Conservation (phyloP, 2,888 invertebrate species). For the Harmothoe impar region DNA sequence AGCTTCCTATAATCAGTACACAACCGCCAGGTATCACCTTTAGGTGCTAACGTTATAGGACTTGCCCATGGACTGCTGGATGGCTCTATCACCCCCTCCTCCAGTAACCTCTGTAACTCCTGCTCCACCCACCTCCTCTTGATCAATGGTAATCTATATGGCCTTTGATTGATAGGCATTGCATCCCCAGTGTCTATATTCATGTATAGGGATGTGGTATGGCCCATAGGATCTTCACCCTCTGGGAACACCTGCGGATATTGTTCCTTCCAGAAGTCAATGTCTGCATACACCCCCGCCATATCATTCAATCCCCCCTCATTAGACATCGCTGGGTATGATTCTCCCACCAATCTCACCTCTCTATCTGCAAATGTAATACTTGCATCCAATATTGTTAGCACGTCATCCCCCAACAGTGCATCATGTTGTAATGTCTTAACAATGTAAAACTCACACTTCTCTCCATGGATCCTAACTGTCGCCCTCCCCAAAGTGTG, state of each 20-base stretch:
- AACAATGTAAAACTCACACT: too few relatives aligned
- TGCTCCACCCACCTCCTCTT: neutral
- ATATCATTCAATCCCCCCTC: neutral
- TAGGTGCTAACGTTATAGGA: neutral
- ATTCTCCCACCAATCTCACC: neutral
- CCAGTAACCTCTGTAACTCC: neutral
- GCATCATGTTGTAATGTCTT: neutral
- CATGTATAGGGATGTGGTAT: neutral
- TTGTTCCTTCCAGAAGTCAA: neutral
- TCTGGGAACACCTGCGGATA: neutral
- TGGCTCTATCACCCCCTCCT: neutral
- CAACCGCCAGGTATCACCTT: neutral
- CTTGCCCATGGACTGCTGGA: neutral
- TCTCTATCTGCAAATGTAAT: neutral
- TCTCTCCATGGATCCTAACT: too few relatives aligned
- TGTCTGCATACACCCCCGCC: neutral
- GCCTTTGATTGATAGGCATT: neutral
- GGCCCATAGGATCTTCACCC: too few relatives aligned
- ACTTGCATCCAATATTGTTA: neutral
- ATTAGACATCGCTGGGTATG: neutral
- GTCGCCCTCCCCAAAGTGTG: too few relatives aligned
- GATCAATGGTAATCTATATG: neutral
- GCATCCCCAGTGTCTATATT: neutral
- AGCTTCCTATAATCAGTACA: neutral
- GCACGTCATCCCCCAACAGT: neutral